Conservation (phyloP, 2,797 vertebrate species). For the Lithobates pipiens region DNA sequence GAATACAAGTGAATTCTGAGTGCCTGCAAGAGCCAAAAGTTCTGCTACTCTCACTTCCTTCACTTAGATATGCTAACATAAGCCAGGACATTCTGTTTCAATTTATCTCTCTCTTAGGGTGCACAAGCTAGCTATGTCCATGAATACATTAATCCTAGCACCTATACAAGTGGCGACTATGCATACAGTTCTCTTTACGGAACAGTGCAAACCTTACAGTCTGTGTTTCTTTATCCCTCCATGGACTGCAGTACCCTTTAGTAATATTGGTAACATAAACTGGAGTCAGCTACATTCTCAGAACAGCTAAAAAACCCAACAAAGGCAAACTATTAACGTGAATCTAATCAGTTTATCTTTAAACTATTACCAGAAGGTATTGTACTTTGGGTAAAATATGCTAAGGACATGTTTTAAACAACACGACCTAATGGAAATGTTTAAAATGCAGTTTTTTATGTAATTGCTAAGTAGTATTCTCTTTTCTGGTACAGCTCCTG, state of each 20-base stretch:
- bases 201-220: not conserved
- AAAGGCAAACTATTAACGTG: not conserved
- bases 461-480: constrained; percentile 18
- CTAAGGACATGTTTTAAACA: constrained; percentile 19
- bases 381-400: not conserved
- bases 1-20: too few relatives aligned
- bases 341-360: not conserved
- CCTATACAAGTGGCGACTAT: not conserved
- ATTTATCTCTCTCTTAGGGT: not conserved
- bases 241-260: not conserved
- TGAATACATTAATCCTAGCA: not conserved
- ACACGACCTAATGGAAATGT: constrained; percentile 17
- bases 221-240: not conserved
- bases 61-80: not conserved
- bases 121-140: not conserved
- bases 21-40: not conserved
- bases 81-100: not conserved
- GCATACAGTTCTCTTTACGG: not conserved
- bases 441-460: not conserved
- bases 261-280: not conserved
- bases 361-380: constrained; percentile 7
- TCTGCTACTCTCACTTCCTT: not conserved
- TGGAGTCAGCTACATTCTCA: not conserved
- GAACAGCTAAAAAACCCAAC: not conserved
- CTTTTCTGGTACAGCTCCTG: constrained; percentile 8